Percentiles rank a stretch among this genome's conserved stretches.
These are phyloP conservation scores for Hippocampus zosterae DNA, from an alignment of 2,113 vertebrate genomes.

Conservation along the genomic window DNA sequence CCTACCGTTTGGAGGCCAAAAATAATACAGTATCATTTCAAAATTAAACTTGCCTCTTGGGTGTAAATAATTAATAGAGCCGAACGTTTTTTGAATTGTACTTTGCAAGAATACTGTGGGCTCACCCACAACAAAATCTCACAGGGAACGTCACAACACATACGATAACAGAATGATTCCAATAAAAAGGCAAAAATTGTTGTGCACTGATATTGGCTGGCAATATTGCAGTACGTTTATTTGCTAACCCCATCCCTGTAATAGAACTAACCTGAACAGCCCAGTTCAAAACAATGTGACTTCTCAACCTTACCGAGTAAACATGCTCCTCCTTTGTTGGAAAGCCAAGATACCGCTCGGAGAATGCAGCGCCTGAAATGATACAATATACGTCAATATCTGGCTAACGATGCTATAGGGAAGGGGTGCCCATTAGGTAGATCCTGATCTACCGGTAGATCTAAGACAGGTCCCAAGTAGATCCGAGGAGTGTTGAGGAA, in stretches of 20 bases:
- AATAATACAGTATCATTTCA: background rate
- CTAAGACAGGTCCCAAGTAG: too few relatives aligned
- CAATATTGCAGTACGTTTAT: background rate
- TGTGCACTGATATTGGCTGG: background rate
- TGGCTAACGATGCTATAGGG: background rate
- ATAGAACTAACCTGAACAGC: background rate
- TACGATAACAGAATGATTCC: background rate
- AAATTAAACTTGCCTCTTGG: background rate
- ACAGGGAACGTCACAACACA: background rate
- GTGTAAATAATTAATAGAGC: background rate
- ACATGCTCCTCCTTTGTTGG: constrained; percentile 75
- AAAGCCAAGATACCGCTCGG: constrained; percentile 75
- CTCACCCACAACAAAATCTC: background rate
- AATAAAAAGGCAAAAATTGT: background rate
- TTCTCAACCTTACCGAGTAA: constrained; percentile 65
- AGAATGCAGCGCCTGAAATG: constrained; percentile 74
- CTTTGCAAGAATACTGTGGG: background rate
- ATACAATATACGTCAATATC: background rate
- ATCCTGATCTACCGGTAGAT: too few relatives aligned
- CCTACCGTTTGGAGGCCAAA: too few relatives aligned
- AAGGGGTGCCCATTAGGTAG: too few relatives aligned
- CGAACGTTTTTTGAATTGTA: background rate
- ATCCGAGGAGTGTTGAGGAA: too few relatives aligned
- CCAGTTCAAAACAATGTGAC: background rate
- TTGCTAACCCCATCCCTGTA: too few relatives aligned